A percentile compares a stretch with the other conserved stretches of the same genome.
phyloP scores from a whole-genome alignment of 2,797 vertebrate genomes.

The Prunella strophiata region DNA sequence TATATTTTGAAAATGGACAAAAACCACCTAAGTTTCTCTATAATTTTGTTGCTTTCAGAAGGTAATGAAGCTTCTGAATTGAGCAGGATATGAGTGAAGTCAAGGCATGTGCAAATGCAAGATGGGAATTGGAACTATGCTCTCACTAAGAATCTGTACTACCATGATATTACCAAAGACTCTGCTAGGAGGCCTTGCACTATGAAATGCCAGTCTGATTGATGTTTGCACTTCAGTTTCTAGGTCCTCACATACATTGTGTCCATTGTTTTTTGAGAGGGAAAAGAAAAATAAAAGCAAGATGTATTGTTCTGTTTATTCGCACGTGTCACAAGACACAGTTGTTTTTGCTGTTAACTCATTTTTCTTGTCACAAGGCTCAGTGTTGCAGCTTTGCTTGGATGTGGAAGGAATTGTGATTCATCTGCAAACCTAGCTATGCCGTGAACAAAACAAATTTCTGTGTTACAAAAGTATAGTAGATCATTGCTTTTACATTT shows the following conservation, averaged over 20 bases:
- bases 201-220: constrained; percentile 2
- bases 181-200: neutral
- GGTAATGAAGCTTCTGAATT: neutral
- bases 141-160: neutral
- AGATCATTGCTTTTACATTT: neutral
- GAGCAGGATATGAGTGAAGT: neutral
- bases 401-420: constrained; percentile 13
- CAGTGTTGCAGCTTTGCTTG: neutral
- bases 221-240: constrained; percentile 2
- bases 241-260: neutral
- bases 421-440: neutral
- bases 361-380: constrained; percentile 43
- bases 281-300: neutral
- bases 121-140: neutral
- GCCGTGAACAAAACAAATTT: neutral
- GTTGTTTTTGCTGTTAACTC: constrained; percentile 28
- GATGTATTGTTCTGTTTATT: neutral
- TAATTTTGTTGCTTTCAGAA: neutral
- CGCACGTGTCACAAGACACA: neutral
- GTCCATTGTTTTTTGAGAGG: neutral
- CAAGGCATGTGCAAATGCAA: neutral
- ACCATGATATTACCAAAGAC: neutral
- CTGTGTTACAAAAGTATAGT: neutral
- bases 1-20: neutral
- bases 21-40: rapidly evolving